phyloP scores from a whole-genome alignment of 2,888 invertebrate species.

The Macrosoma leucophasiata region DNA sequence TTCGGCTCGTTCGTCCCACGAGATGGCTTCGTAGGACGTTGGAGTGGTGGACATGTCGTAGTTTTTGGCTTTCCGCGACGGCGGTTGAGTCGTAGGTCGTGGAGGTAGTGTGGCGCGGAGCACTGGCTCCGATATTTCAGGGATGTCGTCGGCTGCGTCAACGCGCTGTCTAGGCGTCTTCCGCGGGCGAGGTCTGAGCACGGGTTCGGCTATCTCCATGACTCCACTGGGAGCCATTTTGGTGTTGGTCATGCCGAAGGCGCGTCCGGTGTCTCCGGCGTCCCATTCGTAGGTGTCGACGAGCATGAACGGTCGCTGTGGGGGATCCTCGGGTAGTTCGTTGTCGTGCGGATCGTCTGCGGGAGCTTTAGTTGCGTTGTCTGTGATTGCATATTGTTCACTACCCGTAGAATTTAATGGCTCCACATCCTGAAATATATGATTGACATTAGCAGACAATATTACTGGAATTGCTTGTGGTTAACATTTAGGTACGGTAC shows the following conservation, averaged over 20 bases:
- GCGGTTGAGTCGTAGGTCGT: conserved; percentile 40
- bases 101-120: conserved; percentile 67
- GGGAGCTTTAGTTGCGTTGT: conserved; percentile 42
- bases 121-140: conserved; percentile 81
- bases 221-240: conserved; percentile 58
- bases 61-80: conserved; percentile 58
- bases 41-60: conserved; percentile 61
- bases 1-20: conserved; percentile 46
- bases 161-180: conserved; percentile 71
- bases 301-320: conserved; percentile 52
- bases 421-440: conserved; percentile 53
- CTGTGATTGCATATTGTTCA: conserved; percentile 33
- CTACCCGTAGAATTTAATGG: conserved; percentile 33
- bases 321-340: conserved; percentile 58
- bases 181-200: conserved; percentile 78
- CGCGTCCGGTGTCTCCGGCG: conserved; percentile 72
- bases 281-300: conserved; percentile 72
- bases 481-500: too few species aligned
- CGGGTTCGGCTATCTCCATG: conserved; percentile 84
- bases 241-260: conserved; percentile 77
- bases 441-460: conserved; percentile 87
- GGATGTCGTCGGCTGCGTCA: conserved; percentile 62
- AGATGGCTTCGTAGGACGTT: conserved; percentile 52
- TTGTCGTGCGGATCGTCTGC: conserved; percentile 54
- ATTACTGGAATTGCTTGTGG: too few species aligned